Evolutionary conservation across 2,888 invertebrate species (phyloP).

Genomic region (Meiosimyza decipiens): DNA sequence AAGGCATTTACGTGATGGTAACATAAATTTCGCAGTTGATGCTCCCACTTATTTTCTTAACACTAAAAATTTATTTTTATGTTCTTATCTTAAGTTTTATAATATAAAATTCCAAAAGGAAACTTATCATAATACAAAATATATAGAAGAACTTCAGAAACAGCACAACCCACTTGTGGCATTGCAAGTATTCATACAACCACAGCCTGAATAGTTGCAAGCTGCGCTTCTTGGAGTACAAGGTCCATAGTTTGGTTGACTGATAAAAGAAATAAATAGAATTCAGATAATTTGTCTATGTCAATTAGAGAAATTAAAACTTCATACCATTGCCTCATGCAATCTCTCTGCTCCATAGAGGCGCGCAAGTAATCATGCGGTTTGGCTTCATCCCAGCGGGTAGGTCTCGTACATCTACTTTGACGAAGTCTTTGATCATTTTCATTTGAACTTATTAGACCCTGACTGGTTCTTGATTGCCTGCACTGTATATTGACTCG

Average conservation of each 20-base stretch:
- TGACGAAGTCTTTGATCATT: not conserved
- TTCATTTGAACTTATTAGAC: not conserved
- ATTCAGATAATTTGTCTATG: not conserved
- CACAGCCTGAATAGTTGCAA: slow-evolving; percentile 3
- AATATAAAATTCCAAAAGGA: not conserved
- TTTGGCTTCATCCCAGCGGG: slow-evolving; percentile 50
- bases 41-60: not conserved
- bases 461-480: not conserved
- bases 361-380: slow-evolving; percentile 56
- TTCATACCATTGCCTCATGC: slow-evolving; percentile 49
- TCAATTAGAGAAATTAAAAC: not conserved
- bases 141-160: slow-evolving; percentile 1
- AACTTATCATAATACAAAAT: not conserved
- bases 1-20: no score
- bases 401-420: no score
- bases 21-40: no score
- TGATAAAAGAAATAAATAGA: not conserved
- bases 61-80: slow-evolving; percentile 16
- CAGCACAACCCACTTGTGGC: not conserved
- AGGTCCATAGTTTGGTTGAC: not conserved
- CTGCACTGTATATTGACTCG: slow-evolving; percentile 16
- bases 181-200: slow-evolving; percentile 16
- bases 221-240: not conserved
- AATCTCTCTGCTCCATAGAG: slow-evolving; percentile 53
- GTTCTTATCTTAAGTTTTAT: not conserved